Conservation (phyloP, 2,888 invertebrate genomes). For the Drosophila dives region DNA sequence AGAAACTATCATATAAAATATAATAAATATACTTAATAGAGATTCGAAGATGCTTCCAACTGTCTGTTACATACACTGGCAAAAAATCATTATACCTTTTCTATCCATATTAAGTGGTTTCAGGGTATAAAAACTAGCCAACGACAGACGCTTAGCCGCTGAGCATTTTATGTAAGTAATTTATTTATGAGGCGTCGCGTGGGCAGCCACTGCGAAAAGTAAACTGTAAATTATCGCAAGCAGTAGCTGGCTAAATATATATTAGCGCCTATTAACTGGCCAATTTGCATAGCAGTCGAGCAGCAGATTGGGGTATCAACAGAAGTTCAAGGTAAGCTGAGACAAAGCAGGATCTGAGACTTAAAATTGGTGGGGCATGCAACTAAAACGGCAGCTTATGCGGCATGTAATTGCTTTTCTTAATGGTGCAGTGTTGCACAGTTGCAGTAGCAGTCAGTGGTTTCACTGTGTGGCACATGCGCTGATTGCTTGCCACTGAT, state of each 20-base stretch:
- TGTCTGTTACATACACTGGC: no score
- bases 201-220: slow-evolving; percentile 56
- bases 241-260: slow-evolving; percentile 53
- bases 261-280: slow-evolving; percentile 72
- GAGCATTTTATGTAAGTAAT: slow-evolving; percentile 25
- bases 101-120: no score
- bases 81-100: no score
- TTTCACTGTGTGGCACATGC: slow-evolving; percentile 48
- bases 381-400: slow-evolving; percentile 35
- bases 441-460: slow-evolving; percentile 1
- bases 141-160: neutral
- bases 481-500: slow-evolving; percentile 60
- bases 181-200: slow-evolving; percentile 68
- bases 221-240: slow-evolving; percentile 62
- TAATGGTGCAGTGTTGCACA: slow-evolving; percentile 27
- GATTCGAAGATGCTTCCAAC: no score
- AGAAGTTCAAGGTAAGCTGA: slow-evolving; percentile 74
- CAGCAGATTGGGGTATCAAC: neutral
- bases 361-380: slow-evolving; percentile 14
- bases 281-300: slow-evolving; percentile 57
- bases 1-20: no score
- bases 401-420: slow-evolving; percentile 70
- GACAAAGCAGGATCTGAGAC: slow-evolving; percentile 23
- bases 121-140: neutral
- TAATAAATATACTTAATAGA: no score